A percentile compares a stretch with the other conserved stretches of the same genome.
Conservation (phyloP, 2,888 invertebrate genomes). For the Acanthosepion pharaonis region DNA sequence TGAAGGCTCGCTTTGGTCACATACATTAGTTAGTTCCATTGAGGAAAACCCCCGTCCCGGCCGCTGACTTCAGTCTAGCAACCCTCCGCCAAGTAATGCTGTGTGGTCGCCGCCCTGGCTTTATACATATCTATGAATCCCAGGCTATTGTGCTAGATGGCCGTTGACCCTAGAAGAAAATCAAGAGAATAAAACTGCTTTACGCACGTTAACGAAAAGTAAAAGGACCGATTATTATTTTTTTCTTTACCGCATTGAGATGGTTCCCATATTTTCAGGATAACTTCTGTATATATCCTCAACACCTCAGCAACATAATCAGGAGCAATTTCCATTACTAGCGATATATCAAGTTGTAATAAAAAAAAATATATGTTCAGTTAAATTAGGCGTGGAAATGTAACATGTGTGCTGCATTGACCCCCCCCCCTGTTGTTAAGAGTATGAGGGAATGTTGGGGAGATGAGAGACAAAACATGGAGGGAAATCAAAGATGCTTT, state of each 20-base stretch:
- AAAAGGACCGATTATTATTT: not conserved
- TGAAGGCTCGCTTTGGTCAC: too few relatives aligned
- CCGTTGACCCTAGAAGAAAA: too few relatives aligned
- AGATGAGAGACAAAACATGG: not conserved
- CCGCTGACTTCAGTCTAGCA: too few relatives aligned
- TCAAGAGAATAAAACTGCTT: not conserved
- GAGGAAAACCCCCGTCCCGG: too few relatives aligned
- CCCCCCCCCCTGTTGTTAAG: not conserved
- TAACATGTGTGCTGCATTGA: conserved; percentile 20
- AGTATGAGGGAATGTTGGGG: not conserved
- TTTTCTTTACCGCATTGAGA: not conserved
- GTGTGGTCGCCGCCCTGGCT: too few relatives aligned
- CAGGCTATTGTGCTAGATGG: too few relatives aligned
- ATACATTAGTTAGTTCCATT: too few relatives aligned
- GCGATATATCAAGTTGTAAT: conserved; percentile 23
- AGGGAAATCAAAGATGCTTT: not conserved
- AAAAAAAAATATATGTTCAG: not conserved
- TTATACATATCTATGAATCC: too few relatives aligned
- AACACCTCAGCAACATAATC: not conserved
- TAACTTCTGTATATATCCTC: not conserved
- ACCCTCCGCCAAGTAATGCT: too few relatives aligned
- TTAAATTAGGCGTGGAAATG: conserved; percentile 13
- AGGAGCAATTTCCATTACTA: not conserved
- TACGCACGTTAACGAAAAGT: not conserved
- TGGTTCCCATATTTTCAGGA: not conserved